Evolutionary conservation across 2,797 vertebrate genomes (phyloP).

Genomic region (Geotrypetes seraphini): DNA sequence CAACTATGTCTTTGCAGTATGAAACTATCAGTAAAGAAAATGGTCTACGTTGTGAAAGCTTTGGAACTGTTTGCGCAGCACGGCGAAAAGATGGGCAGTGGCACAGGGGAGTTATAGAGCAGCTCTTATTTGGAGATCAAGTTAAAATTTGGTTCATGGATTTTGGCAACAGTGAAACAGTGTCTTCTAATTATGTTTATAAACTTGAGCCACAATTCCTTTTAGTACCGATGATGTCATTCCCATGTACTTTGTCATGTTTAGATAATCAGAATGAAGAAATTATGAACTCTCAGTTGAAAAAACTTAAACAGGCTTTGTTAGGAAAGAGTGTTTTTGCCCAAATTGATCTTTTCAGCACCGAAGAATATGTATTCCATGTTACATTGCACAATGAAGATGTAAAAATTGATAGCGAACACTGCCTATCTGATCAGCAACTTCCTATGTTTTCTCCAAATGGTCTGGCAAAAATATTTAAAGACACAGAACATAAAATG

Average conservation of each 20-base stretch:
- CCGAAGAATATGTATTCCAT: constrained; percentile 52
- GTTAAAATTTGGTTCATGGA: constrained; percentile 80
- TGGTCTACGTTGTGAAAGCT: constrained; percentile 43
- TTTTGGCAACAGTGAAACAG: constrained; percentile 70
- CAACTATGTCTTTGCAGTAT: constrained; percentile 52
- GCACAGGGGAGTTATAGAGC: constrained; percentile 77
- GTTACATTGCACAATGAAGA: constrained; percentile 48
- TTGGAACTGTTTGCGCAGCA: constrained; percentile 74
- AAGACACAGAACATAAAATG: neutral
- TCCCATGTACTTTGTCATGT: constrained; percentile 68
- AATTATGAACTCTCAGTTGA: constrained; percentile 50
- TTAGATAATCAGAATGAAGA: constrained; percentile 37
- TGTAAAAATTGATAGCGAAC: neutral
- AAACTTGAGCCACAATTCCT: constrained; percentile 65
- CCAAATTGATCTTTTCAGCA: constrained; percentile 46
- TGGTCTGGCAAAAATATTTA: neutral
- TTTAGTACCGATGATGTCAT: constrained; percentile 61
- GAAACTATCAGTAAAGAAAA: constrained; percentile 35
- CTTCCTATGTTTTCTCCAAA: neutral
- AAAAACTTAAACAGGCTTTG: constrained; percentile 58
- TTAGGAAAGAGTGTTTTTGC: constrained; percentile 54
- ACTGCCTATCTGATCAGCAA: constrained; percentile 2
- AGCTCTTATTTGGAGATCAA: constrained; percentile 56
- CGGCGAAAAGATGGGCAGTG: constrained; percentile 74
- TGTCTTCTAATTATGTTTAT: constrained; percentile 56